Evolutionary conservation across 2,797 vertebrate genomes (phyloP).

Genomic region (Semotilus atromaculatus): DNA sequence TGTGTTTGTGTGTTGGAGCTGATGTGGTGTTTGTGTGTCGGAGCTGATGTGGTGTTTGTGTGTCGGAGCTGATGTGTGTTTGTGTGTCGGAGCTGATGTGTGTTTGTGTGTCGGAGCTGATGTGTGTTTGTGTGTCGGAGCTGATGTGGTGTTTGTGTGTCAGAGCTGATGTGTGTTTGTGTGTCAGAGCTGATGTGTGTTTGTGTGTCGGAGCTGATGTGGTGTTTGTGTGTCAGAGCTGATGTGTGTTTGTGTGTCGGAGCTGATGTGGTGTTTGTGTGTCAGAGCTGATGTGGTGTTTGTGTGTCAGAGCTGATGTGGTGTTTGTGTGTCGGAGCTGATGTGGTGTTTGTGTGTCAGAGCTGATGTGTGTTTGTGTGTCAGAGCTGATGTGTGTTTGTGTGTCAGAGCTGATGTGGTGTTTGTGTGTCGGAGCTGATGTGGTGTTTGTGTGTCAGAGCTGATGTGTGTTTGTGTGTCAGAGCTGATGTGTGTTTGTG

Average conservation of each 20-base stretch:
- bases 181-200: slow-evolving; percentile 75
- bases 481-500: slow-evolving; percentile 75
- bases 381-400: slow-evolving; percentile 75
- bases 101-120: slow-evolving; percentile 74
- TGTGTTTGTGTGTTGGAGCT: slow-evolving; percentile 38
- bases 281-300: slow-evolving; percentile 76
- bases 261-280: slow-evolving; percentile 72
- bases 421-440: slow-evolving; percentile 75
- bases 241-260: slow-evolving; percentile 64
- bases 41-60: slow-evolving; percentile 77
- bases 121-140: slow-evolving; percentile 70
- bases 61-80: slow-evolving; percentile 77
- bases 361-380: slow-evolving; percentile 39
- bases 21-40: slow-evolving; percentile 50
- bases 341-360: slow-evolving; percentile 72
- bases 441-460: slow-evolving; percentile 72
- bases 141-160: slow-evolving; percentile 63
- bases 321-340: slow-evolving; percentile 73
- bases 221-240: slow-evolving; percentile 72
- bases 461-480: slow-evolving; percentile 44
- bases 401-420: slow-evolving; percentile 77
- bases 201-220: slow-evolving; percentile 77
- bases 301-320: slow-evolving; percentile 77
- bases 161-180: slow-evolving; percentile 75
- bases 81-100: slow-evolving; percentile 77